Evolutionary conservation across 2,888 invertebrate species (phyloP).

Genomic region (Meliscaeva auricollis): DNA sequence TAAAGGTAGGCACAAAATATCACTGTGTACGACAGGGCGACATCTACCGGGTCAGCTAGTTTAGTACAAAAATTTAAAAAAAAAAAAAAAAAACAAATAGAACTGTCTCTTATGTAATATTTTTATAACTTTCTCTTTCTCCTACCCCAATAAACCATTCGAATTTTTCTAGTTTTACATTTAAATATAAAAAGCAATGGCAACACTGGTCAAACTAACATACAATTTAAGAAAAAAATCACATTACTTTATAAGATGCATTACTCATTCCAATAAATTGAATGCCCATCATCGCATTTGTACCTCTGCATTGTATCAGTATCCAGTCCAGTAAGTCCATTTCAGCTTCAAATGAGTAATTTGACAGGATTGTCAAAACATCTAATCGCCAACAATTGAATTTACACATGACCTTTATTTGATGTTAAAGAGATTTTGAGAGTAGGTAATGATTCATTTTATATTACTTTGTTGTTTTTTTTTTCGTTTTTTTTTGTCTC

Average conservation of each 20-base stretch:
- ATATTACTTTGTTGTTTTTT: background rate
- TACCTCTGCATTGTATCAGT: background rate
- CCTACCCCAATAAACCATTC: no score
- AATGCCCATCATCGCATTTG: constrained; percentile 42
- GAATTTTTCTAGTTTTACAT: no score
- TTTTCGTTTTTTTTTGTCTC: constrained; percentile 8
- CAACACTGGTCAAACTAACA: background rate
- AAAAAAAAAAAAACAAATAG: no score
- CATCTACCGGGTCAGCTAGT: no score
- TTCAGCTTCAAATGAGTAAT: constrained; percentile 57
- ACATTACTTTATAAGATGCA: constrained; percentile 45
- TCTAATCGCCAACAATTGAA: constrained; percentile 41
- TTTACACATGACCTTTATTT: constrained; percentile 55
- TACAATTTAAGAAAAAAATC: background rate
- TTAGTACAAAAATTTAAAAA: no score
- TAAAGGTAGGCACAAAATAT: no score
- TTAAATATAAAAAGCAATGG: no score
- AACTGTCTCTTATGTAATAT: no score
- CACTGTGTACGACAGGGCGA: no score
- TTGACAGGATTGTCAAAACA: constrained; percentile 75
- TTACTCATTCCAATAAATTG: constrained; percentile 68
- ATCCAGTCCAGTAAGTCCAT: constrained; percentile 12
- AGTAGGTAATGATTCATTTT: constrained; percentile 38
- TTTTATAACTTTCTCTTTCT: no score
- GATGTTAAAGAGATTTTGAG: constrained; percentile 39